phyloP scores from a whole-genome alignment of 2,797 vertebrate species.

The Numenius phaeopus region DNA sequence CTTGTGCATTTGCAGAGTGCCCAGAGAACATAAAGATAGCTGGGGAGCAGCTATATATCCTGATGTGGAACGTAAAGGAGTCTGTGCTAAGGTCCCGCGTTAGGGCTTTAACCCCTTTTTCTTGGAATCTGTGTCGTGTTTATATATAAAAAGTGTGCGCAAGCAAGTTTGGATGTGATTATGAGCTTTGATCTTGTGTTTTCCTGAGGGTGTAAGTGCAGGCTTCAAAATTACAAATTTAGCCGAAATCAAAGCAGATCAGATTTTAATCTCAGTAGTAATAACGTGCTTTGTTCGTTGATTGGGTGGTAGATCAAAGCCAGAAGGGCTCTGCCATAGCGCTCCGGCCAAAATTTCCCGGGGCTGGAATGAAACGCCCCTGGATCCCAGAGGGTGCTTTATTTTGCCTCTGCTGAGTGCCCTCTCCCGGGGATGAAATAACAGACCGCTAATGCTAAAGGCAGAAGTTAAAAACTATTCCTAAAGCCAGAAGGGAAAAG shows the following conservation, averaged over 20 bases:
- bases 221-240: conserved; percentile 34
- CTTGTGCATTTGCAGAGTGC: not conserved
- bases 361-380: not conserved
- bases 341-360: not conserved
- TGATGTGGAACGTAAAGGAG: not conserved
- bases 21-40: not conserved
- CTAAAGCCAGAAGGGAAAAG: not conserved
- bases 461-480: not conserved
- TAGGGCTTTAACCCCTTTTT: not conserved
- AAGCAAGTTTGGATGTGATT: conserved; percentile 17
- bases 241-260: conserved; percentile 63
- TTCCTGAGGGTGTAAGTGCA: conserved; percentile 53
- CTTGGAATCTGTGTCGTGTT: conserved; percentile 3
- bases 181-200: conserved; percentile 60
- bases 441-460: not conserved
- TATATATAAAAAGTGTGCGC: not conserved
- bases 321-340: not conserved
- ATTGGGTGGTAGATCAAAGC: conserved; percentile 30
- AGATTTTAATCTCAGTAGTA: conserved; percentile 61
- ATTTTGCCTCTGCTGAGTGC: not conserved
- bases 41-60: not conserved
- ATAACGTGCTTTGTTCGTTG: conserved; percentile 40
- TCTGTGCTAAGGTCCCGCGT: not conserved
- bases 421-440: not conserved
- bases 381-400: not conserved